Evolutionary conservation across 2,113 vertebrate species (phyloP).

Genomic region (Oreochromis spilurus): DNA sequence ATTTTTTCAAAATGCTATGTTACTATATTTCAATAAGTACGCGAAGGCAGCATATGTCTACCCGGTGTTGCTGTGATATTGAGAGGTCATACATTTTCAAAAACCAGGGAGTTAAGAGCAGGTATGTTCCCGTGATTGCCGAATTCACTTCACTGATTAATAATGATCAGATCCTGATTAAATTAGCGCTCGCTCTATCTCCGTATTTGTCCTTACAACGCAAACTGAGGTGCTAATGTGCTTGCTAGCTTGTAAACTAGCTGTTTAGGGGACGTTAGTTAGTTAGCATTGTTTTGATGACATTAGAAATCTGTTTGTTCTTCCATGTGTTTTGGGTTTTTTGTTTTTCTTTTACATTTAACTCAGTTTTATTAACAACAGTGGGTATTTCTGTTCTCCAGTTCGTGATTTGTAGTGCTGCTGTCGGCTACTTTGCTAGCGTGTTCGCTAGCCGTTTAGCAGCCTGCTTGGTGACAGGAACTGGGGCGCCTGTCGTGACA

Average conservation of each 20-base stretch:
- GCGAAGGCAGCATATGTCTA: background rate
- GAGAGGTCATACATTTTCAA: constrained; percentile 61
- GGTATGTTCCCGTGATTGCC: constrained; percentile 8
- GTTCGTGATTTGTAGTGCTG: background rate
- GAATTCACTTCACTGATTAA: background rate
- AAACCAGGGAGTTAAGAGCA: background rate
- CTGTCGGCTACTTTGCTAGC: background rate
- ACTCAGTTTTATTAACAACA: rapidly evolving
- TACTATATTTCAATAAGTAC: background rate
- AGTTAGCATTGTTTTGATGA: background rate
- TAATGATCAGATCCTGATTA: background rate
- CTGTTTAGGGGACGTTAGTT: background rate
- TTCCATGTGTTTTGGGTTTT: rapidly evolving
- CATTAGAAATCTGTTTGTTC: background rate
- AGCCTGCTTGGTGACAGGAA: background rate
- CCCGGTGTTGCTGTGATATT: constrained; percentile 45
- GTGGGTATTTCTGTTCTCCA: background rate
- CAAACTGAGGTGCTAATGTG: background rate
- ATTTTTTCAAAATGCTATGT: background rate
- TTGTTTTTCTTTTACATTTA: background rate
- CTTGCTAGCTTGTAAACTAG: constrained; percentile 10
- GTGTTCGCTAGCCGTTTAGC: background rate
- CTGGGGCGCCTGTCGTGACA: constrained; percentile 29
- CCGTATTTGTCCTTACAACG: background rate
- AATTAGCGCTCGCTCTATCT: background rate